phyloP scores from a whole-genome alignment of 2,113 vertebrate genomes.

The Trochalopteron elliotii region DNA sequence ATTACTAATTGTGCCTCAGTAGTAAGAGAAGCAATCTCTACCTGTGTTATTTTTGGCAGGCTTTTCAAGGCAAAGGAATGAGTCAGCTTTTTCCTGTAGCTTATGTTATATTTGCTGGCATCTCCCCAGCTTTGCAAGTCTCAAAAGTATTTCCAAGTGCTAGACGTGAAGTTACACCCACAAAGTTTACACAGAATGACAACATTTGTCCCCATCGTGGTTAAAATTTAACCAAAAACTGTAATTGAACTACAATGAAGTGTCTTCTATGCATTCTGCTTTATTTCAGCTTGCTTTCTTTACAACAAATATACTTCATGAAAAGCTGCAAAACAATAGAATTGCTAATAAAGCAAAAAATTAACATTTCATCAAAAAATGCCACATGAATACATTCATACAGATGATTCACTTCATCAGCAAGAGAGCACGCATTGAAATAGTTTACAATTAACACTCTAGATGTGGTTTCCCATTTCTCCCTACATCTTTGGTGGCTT shows the following conservation, averaged over 20 bases:
- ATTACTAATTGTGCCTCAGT: background rate
- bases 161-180: conserved; percentile 59
- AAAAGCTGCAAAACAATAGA: conserved; percentile 54
- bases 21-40: conserved; percentile 26
- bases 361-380: conserved; percentile 63
- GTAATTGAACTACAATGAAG: conserved; percentile 60
- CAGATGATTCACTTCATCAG: conserved; percentile 61
- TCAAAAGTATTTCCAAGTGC: conserved; percentile 46
- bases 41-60: conserved; percentile 43
- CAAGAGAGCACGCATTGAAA: conserved; percentile 42
- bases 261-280: conserved; percentile 61
- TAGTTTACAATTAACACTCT: conserved; percentile 43
- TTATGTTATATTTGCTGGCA: conserved; percentile 28
- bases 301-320: conserved; percentile 47
- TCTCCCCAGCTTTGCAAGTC: conserved; percentile 30
- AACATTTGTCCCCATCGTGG: conserved; percentile 61
- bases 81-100: conserved; percentile 45
- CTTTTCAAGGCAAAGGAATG: conserved; percentile 30
- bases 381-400: conserved; percentile 49
- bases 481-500: conserved; percentile 41
- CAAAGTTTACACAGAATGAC: conserved; percentile 43
- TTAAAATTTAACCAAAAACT: conserved; percentile 62
- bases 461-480: conserved; percentile 54
- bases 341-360: conserved; percentile 57
- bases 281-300: conserved; percentile 59